phyloP scores from a whole-genome alignment of 2,888 invertebrate species.

The Rotaria sp. region DNA sequence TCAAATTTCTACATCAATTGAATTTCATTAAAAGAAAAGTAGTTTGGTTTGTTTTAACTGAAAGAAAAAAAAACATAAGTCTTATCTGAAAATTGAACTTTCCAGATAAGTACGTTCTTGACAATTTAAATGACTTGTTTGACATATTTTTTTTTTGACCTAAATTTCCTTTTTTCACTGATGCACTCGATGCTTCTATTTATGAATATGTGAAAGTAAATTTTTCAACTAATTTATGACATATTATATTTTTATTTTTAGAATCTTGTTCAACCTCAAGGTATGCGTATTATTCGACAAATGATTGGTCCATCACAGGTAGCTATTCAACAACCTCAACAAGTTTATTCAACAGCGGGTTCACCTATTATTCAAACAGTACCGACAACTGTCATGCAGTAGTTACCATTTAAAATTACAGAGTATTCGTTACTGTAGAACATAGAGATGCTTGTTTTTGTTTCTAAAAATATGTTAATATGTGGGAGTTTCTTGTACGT shows the following conservation, averaged over 20 bases:
- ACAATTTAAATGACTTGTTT: no score
- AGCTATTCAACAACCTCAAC: background rate
- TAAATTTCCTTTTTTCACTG: no score
- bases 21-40: no score
- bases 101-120: no score
- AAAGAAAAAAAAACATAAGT: no score
- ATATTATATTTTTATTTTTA: background rate
- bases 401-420: background rate
- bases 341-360: background rate
- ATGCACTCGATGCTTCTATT: no score
- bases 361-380: background rate
- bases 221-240: background rate
- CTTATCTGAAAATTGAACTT: no score
- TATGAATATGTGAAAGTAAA: no score
- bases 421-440: background rate
- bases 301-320: background rate
- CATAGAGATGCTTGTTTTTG: background rate
- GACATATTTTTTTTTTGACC: no score
- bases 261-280: slow-evolving; percentile 6
- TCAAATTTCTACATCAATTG: no score
- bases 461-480: background rate
- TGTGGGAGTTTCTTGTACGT: background rate
- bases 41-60: no score
- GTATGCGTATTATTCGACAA: slow-evolving; percentile 23
- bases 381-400: background rate